These are phyloP conservation scores for Diaperis boleti DNA, from an alignment of 2,888 invertebrate species.

Conservation along the genomic window DNA sequence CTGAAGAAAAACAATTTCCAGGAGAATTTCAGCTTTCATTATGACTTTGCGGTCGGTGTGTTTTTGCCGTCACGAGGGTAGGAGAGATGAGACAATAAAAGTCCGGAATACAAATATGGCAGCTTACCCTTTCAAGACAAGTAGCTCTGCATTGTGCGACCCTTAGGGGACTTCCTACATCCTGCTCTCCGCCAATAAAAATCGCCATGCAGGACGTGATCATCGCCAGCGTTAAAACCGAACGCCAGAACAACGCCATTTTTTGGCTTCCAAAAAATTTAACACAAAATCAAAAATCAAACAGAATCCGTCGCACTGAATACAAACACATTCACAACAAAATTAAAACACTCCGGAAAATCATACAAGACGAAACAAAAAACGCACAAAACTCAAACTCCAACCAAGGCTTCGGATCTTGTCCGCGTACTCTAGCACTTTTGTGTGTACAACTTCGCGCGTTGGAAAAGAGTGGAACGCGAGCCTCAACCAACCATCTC, in stretches of 20 bases:
- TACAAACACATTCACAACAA: slow-evolving; percentile 42
- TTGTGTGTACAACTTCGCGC: slow-evolving; percentile 20
- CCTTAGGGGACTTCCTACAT: slow-evolving; percentile 78
- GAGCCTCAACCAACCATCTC: slow-evolving; percentile 43
- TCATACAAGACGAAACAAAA: slow-evolving; percentile 20
- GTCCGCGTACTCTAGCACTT: slow-evolving; percentile 7
- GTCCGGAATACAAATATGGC: slow-evolving; percentile 46
- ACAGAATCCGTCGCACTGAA: slow-evolving; percentile 41
- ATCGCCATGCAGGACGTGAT: slow-evolving; percentile 60
- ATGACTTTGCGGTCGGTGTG: background rate
- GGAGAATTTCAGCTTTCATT: slow-evolving; percentile 5
- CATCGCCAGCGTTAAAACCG: slow-evolving; percentile 58
- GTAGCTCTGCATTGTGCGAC: slow-evolving; percentile 81
- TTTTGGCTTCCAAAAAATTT: slow-evolving; percentile 32
- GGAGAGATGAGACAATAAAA: slow-evolving; percentile 36
- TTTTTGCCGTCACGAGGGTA: background rate
- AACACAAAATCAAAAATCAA: slow-evolving; percentile 46
- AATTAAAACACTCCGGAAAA: slow-evolving; percentile 36
- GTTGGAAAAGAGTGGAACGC: slow-evolving; percentile 37
- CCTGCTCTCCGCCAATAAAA: slow-evolving; percentile 71
- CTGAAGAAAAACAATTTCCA: slow-evolving; percentile 19
- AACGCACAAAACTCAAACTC: slow-evolving; percentile 6
- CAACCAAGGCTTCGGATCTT: background rate
- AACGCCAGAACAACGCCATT: slow-evolving; percentile 61
- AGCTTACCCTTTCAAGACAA: slow-evolving; percentile 77